A percentile compares a stretch with the other conserved stretches of the same genome.
These are phyloP conservation scores for Drosophila bipectinata DNA, from an alignment of 1,140 invertebrate genomes.

Conservation along the genomic window DNA sequence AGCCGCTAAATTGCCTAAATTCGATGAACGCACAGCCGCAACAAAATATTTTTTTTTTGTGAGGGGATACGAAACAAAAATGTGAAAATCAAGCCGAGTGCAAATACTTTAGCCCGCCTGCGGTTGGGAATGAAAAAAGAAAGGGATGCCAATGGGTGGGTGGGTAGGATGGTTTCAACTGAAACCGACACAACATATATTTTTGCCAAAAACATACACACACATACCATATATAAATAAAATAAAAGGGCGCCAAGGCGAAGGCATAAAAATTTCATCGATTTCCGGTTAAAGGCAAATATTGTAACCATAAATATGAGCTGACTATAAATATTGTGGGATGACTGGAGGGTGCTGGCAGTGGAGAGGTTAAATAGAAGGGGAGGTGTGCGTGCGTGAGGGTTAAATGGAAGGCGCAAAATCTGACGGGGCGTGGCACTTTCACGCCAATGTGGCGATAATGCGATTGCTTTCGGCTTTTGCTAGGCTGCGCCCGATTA, in stretches of 20 bases:
- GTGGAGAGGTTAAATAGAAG: conserved; percentile 16
- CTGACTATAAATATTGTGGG: conserved; percentile 72
- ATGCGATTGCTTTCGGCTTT: conserved; percentile 80
- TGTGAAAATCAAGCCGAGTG: conserved; percentile 70
- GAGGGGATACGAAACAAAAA: conserved; percentile 26
- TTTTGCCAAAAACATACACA: conserved; percentile 46
- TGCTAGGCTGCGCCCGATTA: conserved; percentile 75
- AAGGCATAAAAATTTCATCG: conserved; percentile 80
- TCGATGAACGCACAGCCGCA: conserved; percentile 47
- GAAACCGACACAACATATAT: conserved; percentile 41
- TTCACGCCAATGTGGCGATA: conserved; percentile 80
- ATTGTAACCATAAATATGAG: conserved; percentile 82
- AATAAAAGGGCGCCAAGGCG: conserved; percentile 63
- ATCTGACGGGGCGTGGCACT: conserved; percentile 57
- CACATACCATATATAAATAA: conserved; percentile 55
- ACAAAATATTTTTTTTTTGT: conserved; percentile 6
- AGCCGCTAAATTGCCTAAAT: conserved; percentile 79
- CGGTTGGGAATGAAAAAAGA: conserved; percentile 19
- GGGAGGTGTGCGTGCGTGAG: conserved; percentile 35
- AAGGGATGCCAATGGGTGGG: background rate
- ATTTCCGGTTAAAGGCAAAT: conserved; percentile 82
- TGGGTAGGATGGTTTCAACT: conserved; percentile 4
- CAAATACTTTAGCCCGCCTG: conserved; percentile 53
- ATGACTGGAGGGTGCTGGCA: background rate
- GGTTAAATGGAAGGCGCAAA: conserved; percentile 11